Base-by-base conservation (phyloP, 2,797 vertebrate species). In the Podarcis siculus region DNA sequence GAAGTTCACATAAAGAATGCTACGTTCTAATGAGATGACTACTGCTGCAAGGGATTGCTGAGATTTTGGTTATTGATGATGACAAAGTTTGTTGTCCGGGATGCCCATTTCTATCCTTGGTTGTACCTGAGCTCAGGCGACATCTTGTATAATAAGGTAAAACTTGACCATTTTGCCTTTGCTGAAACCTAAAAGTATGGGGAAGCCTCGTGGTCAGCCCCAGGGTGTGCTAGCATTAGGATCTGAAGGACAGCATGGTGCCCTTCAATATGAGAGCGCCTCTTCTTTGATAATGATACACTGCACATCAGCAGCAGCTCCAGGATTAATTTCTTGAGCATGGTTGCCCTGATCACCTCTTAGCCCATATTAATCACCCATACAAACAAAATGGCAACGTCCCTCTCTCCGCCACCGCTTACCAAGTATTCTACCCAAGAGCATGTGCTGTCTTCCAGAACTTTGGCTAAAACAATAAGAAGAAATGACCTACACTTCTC, bases 401-500 rank as follows among this genome's bases (percentile, higher is more conserved):
- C 37, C 35, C 42, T 25, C 76, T 23, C 82, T 69, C 64, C 58
- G 27, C 19, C 85, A 45, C 61, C 81, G 17, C 75, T 86, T 73
- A 32, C 67, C 30, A 2, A 89, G 90, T 66, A 82, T 42, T 27
- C 82, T 90, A 92, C 88, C 89, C 86, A 87, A 89, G 86, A 90
- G 91, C 87, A 81, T 0, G 1, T 35, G 0, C 72, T 1, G 73
- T 90, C 91, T 94, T 90, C 1, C 1, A 96, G 94, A 97, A 96
- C 94, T 97, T 95, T 75, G 77, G 89, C 94, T 95, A 94, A 95
- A 96, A 97, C 96, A 96, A 96, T 95, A 87, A 94, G 90, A 90
- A 96, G 94, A 94, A 96, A 95, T 97, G 96, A 97, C 96, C 96
- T 97, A 96, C 96, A 96, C 95, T 97, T 97, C 96, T 97, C 96